Evolutionary conservation across 2,113 vertebrate species (phyloP).

Genomic region (Sigmodon hispidus): DNA sequence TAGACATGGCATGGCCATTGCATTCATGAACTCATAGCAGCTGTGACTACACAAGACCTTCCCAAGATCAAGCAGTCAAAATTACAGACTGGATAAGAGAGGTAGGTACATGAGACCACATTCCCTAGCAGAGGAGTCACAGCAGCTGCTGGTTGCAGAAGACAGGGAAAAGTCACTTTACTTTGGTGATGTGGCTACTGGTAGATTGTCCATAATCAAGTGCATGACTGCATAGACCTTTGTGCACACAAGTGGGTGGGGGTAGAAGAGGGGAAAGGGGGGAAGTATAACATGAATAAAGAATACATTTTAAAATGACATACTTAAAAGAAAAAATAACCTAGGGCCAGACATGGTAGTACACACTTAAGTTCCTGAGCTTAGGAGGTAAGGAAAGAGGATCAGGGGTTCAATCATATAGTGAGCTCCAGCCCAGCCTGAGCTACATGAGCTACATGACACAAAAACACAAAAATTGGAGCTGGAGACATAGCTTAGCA

Average conservation of each 20-base stretch:
- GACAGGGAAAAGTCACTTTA: not conserved
- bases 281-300: not conserved
- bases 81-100: not conserved
- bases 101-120: not conserved
- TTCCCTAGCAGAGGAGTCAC: not conserved
- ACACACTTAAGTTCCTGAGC: not conserved
- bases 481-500: not conserved
- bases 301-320: not conserved
- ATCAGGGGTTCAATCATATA: not conserved
- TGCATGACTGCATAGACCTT: not conserved
- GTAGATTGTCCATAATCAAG: not conserved
- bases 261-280: not conserved
- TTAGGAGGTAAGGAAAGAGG: not conserved
- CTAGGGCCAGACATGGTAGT: not conserved
- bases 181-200: not conserved
- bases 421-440: not conserved
- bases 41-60: not conserved
- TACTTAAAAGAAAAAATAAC: not conserved
- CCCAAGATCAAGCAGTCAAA: not conserved
- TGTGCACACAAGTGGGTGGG: not conserved
- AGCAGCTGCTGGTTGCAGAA: not conserved
- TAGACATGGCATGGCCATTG: not conserved
- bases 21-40: not conserved
- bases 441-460: not conserved
- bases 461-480: not conserved